Evolutionary conservation across 2,888 invertebrate species (phyloP).

Genomic region (Atherix ibis): DNA sequence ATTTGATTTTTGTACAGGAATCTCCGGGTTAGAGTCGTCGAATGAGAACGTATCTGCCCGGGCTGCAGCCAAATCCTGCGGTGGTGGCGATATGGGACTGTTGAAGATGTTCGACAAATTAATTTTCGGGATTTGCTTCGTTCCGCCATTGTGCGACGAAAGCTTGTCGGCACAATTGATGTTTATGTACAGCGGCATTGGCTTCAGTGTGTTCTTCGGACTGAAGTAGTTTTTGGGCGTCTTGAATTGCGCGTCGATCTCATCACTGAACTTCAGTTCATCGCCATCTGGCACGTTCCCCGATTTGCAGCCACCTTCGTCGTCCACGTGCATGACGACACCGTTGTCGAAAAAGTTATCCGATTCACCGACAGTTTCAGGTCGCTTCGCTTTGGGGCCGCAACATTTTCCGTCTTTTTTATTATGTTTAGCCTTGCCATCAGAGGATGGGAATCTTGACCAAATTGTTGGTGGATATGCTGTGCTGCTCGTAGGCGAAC

Average conservation of each 20-base stretch:
- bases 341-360: no score
- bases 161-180: conserved; percentile 1
- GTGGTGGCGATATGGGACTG: conserved; percentile 12
- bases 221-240: conserved; percentile 13
- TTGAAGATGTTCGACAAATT: conserved; percentile 28
- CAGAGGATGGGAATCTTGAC: no score
- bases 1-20: conserved; percentile 29
- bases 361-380: not conserved
- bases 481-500: not conserved
- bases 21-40: conserved; percentile 12
- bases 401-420: no score
- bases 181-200: conserved; percentile 8
- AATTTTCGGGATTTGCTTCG: conserved; percentile 24
- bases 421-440: no score
- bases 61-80: conserved; percentile 11
- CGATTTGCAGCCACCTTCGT: not conserved
- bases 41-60: conserved; percentile 11
- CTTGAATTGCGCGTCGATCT: conserved; percentile 13
- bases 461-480: not conserved
- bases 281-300: not conserved
- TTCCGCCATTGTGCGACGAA: not conserved
- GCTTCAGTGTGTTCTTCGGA: conserved; percentile 5
- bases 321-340: not conserved
- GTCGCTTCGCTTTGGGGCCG: no score
- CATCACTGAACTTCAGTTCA: conserved; percentile 5